These are phyloP conservation scores for Dryobates pubescens DNA, from an alignment of 2,797 vertebrate species.

Conservation along the genomic window DNA sequence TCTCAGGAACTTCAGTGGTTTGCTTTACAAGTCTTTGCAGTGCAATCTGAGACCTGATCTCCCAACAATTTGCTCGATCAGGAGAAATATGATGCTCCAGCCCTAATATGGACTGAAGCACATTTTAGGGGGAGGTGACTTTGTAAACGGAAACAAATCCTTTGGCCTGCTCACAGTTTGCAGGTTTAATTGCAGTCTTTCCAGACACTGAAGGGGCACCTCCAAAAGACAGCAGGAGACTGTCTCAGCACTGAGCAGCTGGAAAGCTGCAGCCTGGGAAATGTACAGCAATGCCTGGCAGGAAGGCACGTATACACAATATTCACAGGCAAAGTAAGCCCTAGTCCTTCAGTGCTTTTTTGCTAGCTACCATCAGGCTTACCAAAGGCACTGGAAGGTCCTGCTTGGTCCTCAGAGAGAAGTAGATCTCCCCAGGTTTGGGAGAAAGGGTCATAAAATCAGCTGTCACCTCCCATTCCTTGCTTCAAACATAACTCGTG, in stretches of 20 bases:
- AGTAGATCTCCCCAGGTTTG: not conserved
- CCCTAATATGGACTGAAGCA: not conserved
- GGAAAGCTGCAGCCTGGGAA: not conserved
- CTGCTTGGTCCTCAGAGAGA: not conserved
- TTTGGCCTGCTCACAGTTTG: not conserved
- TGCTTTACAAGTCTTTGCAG: conserved; percentile 23
- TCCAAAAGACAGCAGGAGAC: not conserved
- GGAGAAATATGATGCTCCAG: conserved; percentile 29
- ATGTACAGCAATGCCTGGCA: not conserved
- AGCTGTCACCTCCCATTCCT: not conserved
- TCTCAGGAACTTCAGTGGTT: conserved; percentile 19
- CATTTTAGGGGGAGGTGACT: conserved; percentile 4
- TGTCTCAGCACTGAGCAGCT: not conserved
- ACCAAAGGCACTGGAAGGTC: not conserved
- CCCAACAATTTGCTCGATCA: not conserved
- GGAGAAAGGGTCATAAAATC: not conserved
- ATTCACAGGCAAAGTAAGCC: not conserved
- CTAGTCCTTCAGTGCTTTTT: not conserved
- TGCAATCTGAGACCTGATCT: conserved; percentile 8
- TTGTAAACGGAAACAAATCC: not conserved
- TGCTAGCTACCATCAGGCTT: not conserved
- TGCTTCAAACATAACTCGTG: not conserved
- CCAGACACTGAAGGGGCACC: not conserved
- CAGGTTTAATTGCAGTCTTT: not conserved
- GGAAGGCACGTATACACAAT: not conserved